Percentiles rank a stretch among this genome's conserved stretches.
These are phyloP conservation scores for Danionella cerebrum DNA, from an alignment of 2,113 vertebrate genomes.

Conservation along the genomic window DNA sequence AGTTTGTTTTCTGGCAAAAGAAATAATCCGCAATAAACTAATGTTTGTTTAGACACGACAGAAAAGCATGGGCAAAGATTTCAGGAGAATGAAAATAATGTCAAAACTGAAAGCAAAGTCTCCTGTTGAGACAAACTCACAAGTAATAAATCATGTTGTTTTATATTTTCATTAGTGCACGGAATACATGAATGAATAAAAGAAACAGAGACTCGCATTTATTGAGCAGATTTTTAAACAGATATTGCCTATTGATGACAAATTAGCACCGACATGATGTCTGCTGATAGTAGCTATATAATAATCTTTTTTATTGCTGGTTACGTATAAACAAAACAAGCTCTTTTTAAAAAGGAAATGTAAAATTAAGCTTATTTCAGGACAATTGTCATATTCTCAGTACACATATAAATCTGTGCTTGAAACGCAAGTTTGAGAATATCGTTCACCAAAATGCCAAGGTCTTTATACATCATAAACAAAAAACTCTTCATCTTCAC, in stretches of 20 bases:
- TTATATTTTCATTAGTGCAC: neutral
- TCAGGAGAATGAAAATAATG: slow-evolving; percentile 68
- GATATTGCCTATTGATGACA: neutral
- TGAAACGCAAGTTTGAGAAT: neutral
- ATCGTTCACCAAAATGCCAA: neutral
- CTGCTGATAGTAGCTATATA: neutral
- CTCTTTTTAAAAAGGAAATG: too few relatives aligned
- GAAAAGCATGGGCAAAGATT: slow-evolving; percentile 66
- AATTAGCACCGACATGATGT: neutral
- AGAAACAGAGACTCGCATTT: neutral
- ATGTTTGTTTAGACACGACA: slow-evolving; percentile 72
- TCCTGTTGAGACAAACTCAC: slow-evolving; percentile 50
- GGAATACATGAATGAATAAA: neutral
- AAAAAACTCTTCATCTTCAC: neutral
- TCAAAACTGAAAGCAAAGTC: slow-evolving; percentile 60
- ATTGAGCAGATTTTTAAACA: neutral
- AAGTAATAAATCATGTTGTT: slow-evolving; percentile 22
- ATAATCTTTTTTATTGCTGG: neutral
- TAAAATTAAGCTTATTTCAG: too few relatives aligned
- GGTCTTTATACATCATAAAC: too few relatives aligned
- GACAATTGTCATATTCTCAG: too few relatives aligned
- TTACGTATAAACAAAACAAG: neutral
- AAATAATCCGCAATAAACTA: slow-evolving; percentile 68
- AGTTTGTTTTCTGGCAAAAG: too few relatives aligned
- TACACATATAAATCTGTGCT: too few relatives aligned